A percentile compares a stretch with the other conserved stretches of the same genome.
These are phyloP conservation scores for Echinarachnius parma DNA, from an alignment of 53 echinoderm and acorn worm genomes.

Conservation along the genomic window DNA sequence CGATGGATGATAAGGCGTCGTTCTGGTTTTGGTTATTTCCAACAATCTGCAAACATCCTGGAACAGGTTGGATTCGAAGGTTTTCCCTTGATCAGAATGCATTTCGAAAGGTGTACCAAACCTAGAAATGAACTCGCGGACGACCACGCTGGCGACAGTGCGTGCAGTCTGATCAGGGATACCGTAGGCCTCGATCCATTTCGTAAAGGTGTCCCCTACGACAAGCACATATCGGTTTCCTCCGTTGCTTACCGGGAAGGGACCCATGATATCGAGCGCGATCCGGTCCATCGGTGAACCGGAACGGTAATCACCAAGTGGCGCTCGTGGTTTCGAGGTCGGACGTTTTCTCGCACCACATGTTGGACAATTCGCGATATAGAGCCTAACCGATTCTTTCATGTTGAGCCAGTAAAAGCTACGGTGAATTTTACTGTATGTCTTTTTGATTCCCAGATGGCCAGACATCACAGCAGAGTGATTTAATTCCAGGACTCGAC, in stretches of 20 bases:
- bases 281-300: slow-evolving; percentile 65
- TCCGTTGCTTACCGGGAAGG: slow-evolving; percentile 43
- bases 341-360: slow-evolving; percentile 61
- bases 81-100: slow-evolving; percentile 71
- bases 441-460: slow-evolving; percentile 64
- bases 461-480: slow-evolving; percentile 44
- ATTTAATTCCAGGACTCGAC: slow-evolving; percentile 15
- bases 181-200: slow-evolving; percentile 70
- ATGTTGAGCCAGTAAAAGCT: slow-evolving; percentile 56
- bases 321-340: slow-evolving; percentile 43
- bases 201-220: slow-evolving; percentile 53
- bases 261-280: slow-evolving; percentile 66
- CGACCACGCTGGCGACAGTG: slow-evolving; percentile 49
- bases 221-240: slow-evolving; percentile 65
- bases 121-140: slow-evolving; percentile 58
- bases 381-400: slow-evolving; percentile 41
- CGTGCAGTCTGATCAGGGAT: slow-evolving; percentile 58
- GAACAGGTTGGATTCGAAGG: slow-evolving; percentile 57
- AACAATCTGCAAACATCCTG: slow-evolving; percentile 52
- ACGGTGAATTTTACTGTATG: slow-evolving; percentile 24
- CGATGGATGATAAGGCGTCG: slow-evolving; percentile 56
- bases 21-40: slow-evolving; percentile 58
- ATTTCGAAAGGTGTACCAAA: slow-evolving; percentile 52
- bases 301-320: slow-evolving; percentile 42
- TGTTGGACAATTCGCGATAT: slow-evolving; percentile 44